These are phyloP conservation scores for Eudemis profundana DNA, from an alignment of 2,888 invertebrate genomes.

Conservation along the genomic window DNA sequence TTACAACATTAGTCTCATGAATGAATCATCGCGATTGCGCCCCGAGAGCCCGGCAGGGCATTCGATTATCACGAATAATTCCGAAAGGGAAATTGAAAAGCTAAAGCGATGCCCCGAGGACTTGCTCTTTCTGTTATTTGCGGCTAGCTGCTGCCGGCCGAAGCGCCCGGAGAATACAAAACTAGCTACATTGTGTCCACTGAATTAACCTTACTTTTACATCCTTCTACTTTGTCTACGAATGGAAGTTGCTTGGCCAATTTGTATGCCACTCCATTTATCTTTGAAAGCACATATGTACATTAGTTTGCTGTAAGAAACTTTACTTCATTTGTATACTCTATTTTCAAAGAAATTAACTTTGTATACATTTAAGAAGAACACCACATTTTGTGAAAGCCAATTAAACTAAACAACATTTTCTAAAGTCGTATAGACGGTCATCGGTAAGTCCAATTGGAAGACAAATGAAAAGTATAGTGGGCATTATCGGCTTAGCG, in stretches of 20 bases:
- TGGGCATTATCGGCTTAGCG: slow-evolving; percentile 77
- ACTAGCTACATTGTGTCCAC: slow-evolving; percentile 55
- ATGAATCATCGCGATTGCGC: slow-evolving; percentile 80
- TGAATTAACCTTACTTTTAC: slow-evolving; percentile 37
- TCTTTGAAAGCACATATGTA: background rate
- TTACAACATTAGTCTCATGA: slow-evolving; percentile 81
- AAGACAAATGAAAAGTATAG: slow-evolving; percentile 70
- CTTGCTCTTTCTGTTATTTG: slow-evolving; percentile 84
- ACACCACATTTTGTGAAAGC: background rate
- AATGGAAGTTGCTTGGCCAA: slow-evolving; percentile 7
- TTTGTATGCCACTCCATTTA: background rate
- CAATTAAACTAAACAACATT: background rate
- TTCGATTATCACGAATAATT: slow-evolving; percentile 85
- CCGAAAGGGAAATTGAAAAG: slow-evolving; percentile 86
- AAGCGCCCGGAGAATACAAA: slow-evolving; percentile 72
- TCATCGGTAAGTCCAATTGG: slow-evolving; percentile 50
- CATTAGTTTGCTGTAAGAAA: background rate
- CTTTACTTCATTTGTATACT: background rate
- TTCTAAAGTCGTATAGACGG: background rate
- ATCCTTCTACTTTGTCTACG: slow-evolving; percentile 29
- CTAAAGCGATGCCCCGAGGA: slow-evolving; percentile 83
- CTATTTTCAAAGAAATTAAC: too few relatives aligned
- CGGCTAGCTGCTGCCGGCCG: slow-evolving; percentile 68
- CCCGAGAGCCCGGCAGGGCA: slow-evolving; percentile 75
- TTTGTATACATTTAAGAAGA: too few relatives aligned